A percentile compares a stretch with the other conserved stretches of the same genome.
phyloP scores from a whole-genome alignment of 2,888 invertebrate genomes.

The Stenichneumon culpator region DNA sequence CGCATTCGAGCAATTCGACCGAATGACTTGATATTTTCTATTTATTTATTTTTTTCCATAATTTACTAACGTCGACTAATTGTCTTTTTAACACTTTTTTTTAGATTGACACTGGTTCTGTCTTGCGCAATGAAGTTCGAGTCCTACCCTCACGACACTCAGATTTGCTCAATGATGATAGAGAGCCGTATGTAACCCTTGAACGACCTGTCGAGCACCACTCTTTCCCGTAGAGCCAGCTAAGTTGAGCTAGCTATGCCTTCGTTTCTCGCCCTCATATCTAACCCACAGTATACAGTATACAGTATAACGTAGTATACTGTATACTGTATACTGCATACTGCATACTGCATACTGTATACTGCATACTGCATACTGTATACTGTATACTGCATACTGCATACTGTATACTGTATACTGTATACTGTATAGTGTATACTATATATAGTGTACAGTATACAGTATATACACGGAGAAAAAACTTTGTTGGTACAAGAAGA shows the following conservation, averaged over 20 bases:
- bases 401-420: too few species aligned
- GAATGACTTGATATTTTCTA: background rate
- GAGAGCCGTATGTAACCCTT: conserved; percentile 93
- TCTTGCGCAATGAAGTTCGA: conserved; percentile 98
- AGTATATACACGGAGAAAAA: too few species aligned
- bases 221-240: conserved; percentile 7
- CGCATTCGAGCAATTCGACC: conserved; percentile 8
- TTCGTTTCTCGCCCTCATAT: conserved; percentile 29
- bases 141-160: conserved; percentile 97
- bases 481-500: too few species aligned
- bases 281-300: conserved; percentile 30
- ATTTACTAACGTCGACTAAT: background rate
- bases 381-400: too few species aligned
- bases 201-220: too few species aligned
- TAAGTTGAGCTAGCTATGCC: background rate
- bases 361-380: too few species aligned
- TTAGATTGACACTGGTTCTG: conserved; percentile 93
- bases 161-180: conserved; percentile 97
- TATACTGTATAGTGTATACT: too few species aligned
- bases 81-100: conserved; percentile 9
- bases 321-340: too few species aligned
- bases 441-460: too few species aligned
- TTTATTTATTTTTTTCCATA: conserved; percentile 9
- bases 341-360: too few species aligned
- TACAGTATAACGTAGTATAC: background rate